phyloP scores from a whole-genome alignment of 2,888 invertebrate species.

The Gymnosoma rotundatum region DNA sequence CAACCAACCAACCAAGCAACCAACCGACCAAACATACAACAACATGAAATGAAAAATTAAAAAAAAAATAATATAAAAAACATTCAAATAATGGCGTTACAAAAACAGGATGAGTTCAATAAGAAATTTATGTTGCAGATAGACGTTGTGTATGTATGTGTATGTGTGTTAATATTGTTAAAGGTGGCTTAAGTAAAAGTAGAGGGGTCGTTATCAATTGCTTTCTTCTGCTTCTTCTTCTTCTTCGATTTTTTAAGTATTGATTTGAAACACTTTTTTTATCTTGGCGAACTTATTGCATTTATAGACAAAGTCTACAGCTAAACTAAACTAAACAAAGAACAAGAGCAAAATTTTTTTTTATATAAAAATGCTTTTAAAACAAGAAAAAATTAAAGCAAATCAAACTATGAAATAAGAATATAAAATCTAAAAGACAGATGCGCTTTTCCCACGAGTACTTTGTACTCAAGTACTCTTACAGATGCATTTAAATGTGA shows the following conservation, averaged over 20 bases:
- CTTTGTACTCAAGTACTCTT: neutral
- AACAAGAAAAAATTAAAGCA: too few species aligned
- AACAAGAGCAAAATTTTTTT: constrained; percentile 53
- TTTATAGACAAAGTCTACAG: constrained; percentile 41
- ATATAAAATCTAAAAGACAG: constrained; percentile 57
- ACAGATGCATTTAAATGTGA: neutral
- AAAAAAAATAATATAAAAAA: neutral
- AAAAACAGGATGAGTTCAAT: constrained; percentile 45
- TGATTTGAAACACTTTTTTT: constrained; percentile 60
- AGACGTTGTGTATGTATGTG: too few species aligned
- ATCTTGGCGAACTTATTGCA: constrained; percentile 27
- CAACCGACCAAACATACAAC: constrained; percentile 3
- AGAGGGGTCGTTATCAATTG: constrained; percentile 28
- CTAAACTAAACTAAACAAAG: constrained; percentile 45
- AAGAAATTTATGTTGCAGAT: constrained; percentile 49
- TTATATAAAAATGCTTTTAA: constrained; percentile 43
- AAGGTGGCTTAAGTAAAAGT: constrained; percentile 21
- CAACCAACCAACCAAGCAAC: constrained; percentile 9
- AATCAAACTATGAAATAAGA: constrained; percentile 38
- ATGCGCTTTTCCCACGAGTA: constrained; percentile 67
- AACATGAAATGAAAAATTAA: neutral
- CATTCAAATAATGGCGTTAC: constrained; percentile 41
- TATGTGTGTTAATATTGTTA: neutral
- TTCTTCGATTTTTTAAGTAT: constrained; percentile 19
- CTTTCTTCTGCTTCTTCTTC: neutral